These are phyloP conservation scores for Etheostoma spectabile DNA, from an alignment of 2,113 vertebrate species.

Conservation along the genomic window DNA sequence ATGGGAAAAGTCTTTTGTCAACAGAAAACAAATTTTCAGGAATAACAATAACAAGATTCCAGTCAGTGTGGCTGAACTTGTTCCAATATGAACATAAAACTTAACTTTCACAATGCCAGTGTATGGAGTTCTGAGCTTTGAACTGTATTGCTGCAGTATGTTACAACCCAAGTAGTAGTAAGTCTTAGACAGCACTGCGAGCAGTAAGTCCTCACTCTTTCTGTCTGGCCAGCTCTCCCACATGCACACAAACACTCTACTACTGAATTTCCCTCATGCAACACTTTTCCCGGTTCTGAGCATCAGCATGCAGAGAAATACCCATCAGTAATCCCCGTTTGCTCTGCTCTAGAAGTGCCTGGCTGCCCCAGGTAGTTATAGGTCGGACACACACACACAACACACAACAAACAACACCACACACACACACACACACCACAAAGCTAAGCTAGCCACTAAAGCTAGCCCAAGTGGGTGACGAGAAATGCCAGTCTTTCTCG, in stretches of 20 bases:
- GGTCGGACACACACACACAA: constrained; percentile 57
- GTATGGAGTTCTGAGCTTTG: constrained; percentile 23
- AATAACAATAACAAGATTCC: constrained; percentile 9
- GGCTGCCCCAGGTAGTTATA: constrained; percentile 61
- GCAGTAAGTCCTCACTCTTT: constrained; percentile 31
- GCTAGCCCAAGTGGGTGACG: constrained; percentile 40
- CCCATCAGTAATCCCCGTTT: constrained; percentile 69
- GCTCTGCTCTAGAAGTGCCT: constrained; percentile 60
- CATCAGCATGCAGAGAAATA: constrained; percentile 68
- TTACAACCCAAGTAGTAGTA: constrained; percentile 38
- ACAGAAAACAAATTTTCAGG: neutral
- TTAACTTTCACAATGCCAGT: neutral
- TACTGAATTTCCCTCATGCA: constrained; percentile 46
- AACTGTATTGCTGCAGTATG: constrained; percentile 30
- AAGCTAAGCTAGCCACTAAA: too few species aligned
- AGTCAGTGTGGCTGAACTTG: neutral
- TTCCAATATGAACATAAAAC: constrained; percentile 13
- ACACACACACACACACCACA: constrained; percentile 5
- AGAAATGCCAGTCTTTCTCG: constrained; percentile 58
- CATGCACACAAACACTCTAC: constrained; percentile 3
- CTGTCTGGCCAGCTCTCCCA: too few species aligned
- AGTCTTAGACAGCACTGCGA: constrained; percentile 54
- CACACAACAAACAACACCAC: constrained; percentile 13
- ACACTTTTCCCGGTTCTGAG: constrained; percentile 14
- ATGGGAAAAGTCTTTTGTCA: neutral